phyloP scores from a whole-genome alignment of 1,140 invertebrate genomes.

The Heliconius melpomene region DNA sequence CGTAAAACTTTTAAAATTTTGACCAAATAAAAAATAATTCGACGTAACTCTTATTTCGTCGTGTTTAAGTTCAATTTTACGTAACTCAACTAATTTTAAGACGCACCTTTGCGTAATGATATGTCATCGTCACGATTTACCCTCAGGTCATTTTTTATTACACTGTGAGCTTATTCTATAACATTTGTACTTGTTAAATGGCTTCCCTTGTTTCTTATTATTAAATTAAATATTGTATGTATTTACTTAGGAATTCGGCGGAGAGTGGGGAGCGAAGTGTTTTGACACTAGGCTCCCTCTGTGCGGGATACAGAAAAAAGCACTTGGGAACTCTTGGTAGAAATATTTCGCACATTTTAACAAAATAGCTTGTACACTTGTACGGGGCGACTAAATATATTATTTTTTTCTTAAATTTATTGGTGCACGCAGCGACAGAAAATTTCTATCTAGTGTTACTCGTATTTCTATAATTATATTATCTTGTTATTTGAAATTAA shows the following conservation, averaged over 20 bases:
- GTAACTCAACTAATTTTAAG: neutral
- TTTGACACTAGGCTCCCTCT: neutral
- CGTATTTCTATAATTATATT: too few relatives aligned
- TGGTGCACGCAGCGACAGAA: rapidly evolving
- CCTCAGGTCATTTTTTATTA: slow-evolving; percentile 42
- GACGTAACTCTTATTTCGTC: neutral
- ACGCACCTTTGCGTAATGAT: slow-evolving; percentile 42
- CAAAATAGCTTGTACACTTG: too few relatives aligned
- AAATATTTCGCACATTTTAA: rapidly evolving
- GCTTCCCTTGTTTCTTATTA: neutral
- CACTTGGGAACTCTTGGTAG: too few relatives aligned
- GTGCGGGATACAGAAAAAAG: neutral
- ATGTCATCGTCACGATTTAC: slow-evolving; percentile 54
- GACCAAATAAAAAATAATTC: neutral
- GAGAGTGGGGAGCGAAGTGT: neutral
- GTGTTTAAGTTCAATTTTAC: slow-evolving; percentile 8
- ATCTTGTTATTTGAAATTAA: too few relatives aligned
- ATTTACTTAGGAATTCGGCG: neutral
- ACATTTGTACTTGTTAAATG: neutral
- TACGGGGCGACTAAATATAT: too few relatives aligned
- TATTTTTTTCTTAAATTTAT: too few relatives aligned
- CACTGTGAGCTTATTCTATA: neutral
- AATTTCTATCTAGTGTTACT: too few relatives aligned
- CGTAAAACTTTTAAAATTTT: neutral
- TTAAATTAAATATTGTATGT: neutral